A percentile compares a stretch with the other conserved stretches of the same genome.
phyloP scores from a whole-genome alignment of 1,140 invertebrate genomes.

The Sinella curviseta region DNA sequence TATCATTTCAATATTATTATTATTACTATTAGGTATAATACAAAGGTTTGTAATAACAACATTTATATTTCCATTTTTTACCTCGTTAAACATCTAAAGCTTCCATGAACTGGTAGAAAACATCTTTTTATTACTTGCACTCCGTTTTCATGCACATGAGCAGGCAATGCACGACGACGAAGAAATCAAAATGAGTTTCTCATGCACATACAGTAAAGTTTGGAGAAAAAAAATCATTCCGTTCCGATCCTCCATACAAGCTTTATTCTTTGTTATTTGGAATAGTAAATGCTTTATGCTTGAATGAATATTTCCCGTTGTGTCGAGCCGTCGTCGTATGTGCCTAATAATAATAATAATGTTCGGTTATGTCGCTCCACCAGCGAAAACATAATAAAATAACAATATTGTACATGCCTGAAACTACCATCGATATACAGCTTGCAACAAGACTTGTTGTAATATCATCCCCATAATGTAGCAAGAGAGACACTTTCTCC shows the following conservation, averaged over 20 bases:
- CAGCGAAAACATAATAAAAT: background rate
- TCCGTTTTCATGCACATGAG: background rate
- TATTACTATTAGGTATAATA: too few relatives aligned
- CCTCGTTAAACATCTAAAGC: too few relatives aligned
- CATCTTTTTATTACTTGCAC: background rate
- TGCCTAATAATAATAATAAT: slow-evolving; percentile 6
- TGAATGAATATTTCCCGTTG: background rate
- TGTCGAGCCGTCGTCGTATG: too few relatives aligned
- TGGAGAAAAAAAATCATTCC: too few relatives aligned
- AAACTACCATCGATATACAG: background rate
- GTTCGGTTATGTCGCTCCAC: background rate
- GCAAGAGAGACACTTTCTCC: background rate
- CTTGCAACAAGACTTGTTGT: too few relatives aligned
- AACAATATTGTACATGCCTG: background rate
- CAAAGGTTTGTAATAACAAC: too few relatives aligned
- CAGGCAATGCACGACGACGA: background rate
- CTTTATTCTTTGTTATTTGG: background rate
- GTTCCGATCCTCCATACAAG: too few relatives aligned
- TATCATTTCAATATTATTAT: too few relatives aligned
- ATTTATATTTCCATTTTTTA: too few relatives aligned
- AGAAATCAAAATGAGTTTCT: background rate
- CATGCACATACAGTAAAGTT: background rate
- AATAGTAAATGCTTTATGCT: background rate
- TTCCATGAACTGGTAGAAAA: too few relatives aligned
- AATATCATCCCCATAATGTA: background rate